Evolutionary conservation across 2,113 vertebrate species (phyloP).

Genomic region (Sprattus sprattus): DNA sequence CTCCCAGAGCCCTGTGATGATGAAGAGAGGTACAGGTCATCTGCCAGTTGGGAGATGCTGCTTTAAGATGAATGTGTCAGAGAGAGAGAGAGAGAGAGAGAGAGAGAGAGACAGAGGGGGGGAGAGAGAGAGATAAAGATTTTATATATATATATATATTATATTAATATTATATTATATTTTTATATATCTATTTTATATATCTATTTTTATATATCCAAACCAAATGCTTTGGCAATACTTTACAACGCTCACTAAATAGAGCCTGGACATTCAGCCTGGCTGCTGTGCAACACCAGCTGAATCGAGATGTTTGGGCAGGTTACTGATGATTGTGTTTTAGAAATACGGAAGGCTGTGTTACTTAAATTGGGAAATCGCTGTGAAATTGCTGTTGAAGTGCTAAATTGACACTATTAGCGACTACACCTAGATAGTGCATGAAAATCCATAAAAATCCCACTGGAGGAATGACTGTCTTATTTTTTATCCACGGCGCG

Average conservation of each 20-base stretch:
- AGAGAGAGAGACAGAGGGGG: too few relatives aligned
- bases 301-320: not conserved
- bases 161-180: too few relatives aligned
- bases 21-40: not conserved
- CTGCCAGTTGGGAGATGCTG: too few relatives aligned
- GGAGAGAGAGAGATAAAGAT: too few relatives aligned
- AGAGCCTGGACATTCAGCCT: not conserved
- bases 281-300: not conserved
- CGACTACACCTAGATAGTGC: not conserved
- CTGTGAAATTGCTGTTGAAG: not conserved
- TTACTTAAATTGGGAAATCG: not conserved
- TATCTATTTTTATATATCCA: too few relatives aligned
- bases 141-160: too few relatives aligned
- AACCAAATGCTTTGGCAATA: too few relatives aligned
- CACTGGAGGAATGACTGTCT: not conserved
- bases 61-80: too few relatives aligned
- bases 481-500: slow-evolving; percentile 9
- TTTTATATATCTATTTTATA: too few relatives aligned
- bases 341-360: not conserved
- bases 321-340: not conserved
- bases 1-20: not conserved
- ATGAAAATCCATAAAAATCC: slow-evolving; percentile 16
- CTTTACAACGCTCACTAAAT: too few relatives aligned
- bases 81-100: too few relatives aligned
- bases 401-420: not conserved